A percentile compares a stretch with the other conserved stretches of the same genome.
These are phyloP conservation scores for Caranx ignobilis DNA, from an alignment of 2,113 vertebrate genomes.

Conservation along the genomic window DNA sequence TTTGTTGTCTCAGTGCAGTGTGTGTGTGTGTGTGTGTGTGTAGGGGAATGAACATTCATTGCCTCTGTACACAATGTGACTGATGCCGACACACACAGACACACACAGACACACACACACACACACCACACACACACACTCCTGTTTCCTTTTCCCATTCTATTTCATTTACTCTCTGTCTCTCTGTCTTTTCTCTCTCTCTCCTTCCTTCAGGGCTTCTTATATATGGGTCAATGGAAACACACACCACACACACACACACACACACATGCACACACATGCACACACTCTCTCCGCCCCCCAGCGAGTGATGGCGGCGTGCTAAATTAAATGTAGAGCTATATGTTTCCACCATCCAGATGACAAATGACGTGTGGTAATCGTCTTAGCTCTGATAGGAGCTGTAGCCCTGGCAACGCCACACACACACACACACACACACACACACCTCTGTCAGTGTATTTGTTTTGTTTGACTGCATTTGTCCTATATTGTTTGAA, in stretches of 20 bases:
- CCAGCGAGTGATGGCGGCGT: conserved; percentile 54
- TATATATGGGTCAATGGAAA: conserved; percentile 82
- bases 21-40: conserved; percentile 30
- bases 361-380: conserved; percentile 85
- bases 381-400: conserved; percentile 82
- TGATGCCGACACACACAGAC: conserved; percentile 5
- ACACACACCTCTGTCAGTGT: conserved; percentile 64
- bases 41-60: conserved; percentile 23
- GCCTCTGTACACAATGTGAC: too few relatives aligned
- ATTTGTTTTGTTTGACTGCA: conserved; percentile 63
- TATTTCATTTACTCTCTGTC: conserved; percentile 48
- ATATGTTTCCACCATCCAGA: conserved; percentile 83
- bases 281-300: conserved; percentile 28
- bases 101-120: conserved; percentile 23
- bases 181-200: conserved; percentile 55
- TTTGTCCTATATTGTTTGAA: conserved; percentile 38
- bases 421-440: conserved; percentile 66
- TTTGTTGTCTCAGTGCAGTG: conserved; percentile 1
- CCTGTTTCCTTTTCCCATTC: conserved; percentile 41
- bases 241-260: conserved; percentile 59
- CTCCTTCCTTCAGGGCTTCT: conserved; percentile 72
- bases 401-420: conserved; percentile 58
- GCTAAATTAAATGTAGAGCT: conserved; percentile 84
- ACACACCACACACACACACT: conserved; percentile 18
- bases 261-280: conserved; percentile 27